These are phyloP conservation scores for Vanessa tameamea DNA, from an alignment of 1,140 invertebrate species.

Conservation along the genomic window DNA sequence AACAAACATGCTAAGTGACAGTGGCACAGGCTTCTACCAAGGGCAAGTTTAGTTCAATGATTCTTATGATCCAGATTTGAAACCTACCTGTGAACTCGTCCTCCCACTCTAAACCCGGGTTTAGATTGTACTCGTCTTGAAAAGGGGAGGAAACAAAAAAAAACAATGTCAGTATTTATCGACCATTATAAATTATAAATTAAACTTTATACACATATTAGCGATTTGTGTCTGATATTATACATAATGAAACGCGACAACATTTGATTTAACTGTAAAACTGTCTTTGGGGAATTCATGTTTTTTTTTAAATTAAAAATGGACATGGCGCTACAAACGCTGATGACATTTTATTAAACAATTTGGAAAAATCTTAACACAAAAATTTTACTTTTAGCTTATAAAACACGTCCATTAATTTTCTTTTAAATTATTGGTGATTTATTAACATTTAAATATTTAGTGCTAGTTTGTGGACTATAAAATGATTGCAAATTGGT, in stretches of 20 bases:
- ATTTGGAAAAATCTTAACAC: background rate
- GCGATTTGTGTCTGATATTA: conserved; percentile 70
- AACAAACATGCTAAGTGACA: conserved; percentile 75
- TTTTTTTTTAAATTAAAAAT: background rate
- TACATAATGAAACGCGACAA: conserved; percentile 64
- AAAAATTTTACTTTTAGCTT: background rate
- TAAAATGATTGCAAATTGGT: background rate
- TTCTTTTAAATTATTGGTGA: background rate
- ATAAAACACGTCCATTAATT: background rate
- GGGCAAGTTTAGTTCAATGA: conserved; percentile 72
- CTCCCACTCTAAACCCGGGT: conserved; percentile 99
- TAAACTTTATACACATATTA: conserved; percentile 73
- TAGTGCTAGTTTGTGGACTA: background rate
- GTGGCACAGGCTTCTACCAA: conserved; percentile 75
- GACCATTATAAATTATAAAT: conserved; percentile 66
- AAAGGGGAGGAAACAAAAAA: conserved; percentile 87
- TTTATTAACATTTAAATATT: background rate
- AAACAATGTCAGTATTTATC: conserved; percentile 83
- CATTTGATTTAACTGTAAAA: conserved; percentile 57
- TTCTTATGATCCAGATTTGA: conserved; percentile 77
- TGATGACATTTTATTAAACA: background rate
- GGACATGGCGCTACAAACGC: conserved; percentile 9
- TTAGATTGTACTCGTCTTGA: conserved; percentile 99
- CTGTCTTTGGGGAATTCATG: conserved; percentile 22
- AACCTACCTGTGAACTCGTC: conserved; percentile 99